Conservation (phyloP, 2,113 vertebrate genomes). For the Syrrhaptes paradoxus region DNA sequence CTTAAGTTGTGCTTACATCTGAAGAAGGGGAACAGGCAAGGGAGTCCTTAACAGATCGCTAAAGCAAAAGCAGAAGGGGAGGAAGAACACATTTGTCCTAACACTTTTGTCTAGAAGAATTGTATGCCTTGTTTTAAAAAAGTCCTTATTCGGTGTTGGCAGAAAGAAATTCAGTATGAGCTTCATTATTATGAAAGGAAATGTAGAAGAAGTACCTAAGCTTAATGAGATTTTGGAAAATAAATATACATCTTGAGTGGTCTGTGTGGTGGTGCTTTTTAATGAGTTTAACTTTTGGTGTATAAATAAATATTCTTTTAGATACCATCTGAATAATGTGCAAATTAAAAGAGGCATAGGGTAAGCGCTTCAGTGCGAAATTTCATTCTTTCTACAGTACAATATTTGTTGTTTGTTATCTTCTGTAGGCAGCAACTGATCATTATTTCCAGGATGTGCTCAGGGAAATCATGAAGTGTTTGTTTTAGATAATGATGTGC, state of each 20-base stretch:
- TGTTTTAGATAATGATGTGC: slow-evolving; percentile 63
- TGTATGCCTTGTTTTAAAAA: not conserved
- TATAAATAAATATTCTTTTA: slow-evolving; percentile 38
- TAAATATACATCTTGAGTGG: slow-evolving; percentile 21
- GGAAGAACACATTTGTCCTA: not conserved
- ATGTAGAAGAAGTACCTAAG: slow-evolving; percentile 1
- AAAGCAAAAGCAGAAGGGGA: not conserved
- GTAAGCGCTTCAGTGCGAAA: not conserved
- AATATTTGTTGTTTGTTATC: slow-evolving; percentile 62
- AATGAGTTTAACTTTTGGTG: slow-evolving; percentile 41
- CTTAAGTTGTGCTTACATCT: not conserved
- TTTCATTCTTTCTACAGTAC: slow-evolving; percentile 11
- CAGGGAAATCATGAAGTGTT: slow-evolving; percentile 56
- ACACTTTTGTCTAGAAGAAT: not conserved
- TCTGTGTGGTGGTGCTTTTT: not conserved
- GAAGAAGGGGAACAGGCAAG: not conserved
- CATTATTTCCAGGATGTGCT: slow-evolving; percentile 59
- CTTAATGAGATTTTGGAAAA: slow-evolving; percentile 62
- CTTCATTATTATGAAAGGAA: slow-evolving; percentile 15
- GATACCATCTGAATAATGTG: slow-evolving; percentile 27
- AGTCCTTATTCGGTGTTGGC: not conserved
- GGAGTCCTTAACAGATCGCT: not conserved
- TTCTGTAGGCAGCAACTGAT: slow-evolving; percentile 50
- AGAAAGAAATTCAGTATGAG: not conserved
- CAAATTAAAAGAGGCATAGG: slow-evolving; percentile 34